Base-by-base conservation (phyloP, 2,113 vertebrate genomes). In the Trachemys scripta region DNA sequence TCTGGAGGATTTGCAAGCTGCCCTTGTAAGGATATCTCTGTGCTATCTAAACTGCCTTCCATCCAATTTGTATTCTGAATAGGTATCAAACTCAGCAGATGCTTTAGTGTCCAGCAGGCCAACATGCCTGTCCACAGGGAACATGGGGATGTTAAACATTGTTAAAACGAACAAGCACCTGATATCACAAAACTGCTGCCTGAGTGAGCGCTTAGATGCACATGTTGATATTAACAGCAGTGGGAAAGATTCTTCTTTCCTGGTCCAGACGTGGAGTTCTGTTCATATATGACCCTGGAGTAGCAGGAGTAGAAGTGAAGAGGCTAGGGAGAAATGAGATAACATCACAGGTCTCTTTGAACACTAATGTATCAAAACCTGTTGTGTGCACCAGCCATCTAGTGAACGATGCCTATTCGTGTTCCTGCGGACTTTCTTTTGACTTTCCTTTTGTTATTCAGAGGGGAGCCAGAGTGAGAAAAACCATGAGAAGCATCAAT, bases 151-250 rank as follows among this genome's bases (percentile, higher is more conserved):
- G 22, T 25, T 76, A 13, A 42, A 12, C 5, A 2, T 24, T 76
- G 72, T 13, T 42, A 45, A 38, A 76, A 45, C 27, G 38, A 42
- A 76, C 11, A 24, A 25, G 38, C 22, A 45, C 20, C 22, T 76
- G 72, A 24, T 76, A 24, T 25, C 38, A 42, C 42, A 76, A 76
- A 25, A 45, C 72, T 45, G 72, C 72, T 45, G n/a, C 5, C n/a
- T 42, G n/a, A 75, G 82, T 10, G 4, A 53, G 51, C 29, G 75
- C 90, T 38, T 42, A 45, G 72, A 24, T 3, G 45, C 95, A 91
- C 89, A 31, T 92, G 88, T 81, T 96, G 95, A 96, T 96, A 95
- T 97, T 95, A 95, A 87, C 90, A 95, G 79, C 85, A 93, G 95
- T 96, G 94, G 88, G 81, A 87, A 90, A 79, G 90, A 75, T 69